phyloP scores from a whole-genome alignment of 2,888 invertebrate genomes.

The Tineola bisselliella region DNA sequence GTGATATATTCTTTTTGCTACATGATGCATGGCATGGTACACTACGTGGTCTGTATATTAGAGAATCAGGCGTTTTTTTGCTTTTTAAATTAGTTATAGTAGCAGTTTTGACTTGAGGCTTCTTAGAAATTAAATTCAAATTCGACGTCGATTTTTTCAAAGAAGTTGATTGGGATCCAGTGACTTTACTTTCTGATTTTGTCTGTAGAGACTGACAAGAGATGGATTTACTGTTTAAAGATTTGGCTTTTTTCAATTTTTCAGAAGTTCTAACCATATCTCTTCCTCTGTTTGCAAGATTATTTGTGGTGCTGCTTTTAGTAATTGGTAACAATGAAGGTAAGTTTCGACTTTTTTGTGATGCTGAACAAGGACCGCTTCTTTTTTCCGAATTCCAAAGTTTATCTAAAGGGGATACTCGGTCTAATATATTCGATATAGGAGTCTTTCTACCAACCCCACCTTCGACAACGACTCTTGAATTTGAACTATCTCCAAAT shows the following conservation, averaged over 20 bases:
- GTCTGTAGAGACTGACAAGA: conserved; percentile 29
- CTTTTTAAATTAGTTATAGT: conserved; percentile 49
- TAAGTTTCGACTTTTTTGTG: conserved; percentile 33
- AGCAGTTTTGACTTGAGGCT: conserved; percentile 43
- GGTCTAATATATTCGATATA: conserved; percentile 58
- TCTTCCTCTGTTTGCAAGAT: conserved; percentile 44
- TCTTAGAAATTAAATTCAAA: conserved; percentile 32
- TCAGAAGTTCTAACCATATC: conserved; percentile 60
- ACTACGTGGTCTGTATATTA: conserved; percentile 38
- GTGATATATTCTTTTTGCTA: conserved; percentile 42
- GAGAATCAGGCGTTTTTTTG: conserved; percentile 41
- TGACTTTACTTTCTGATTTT: background rate
- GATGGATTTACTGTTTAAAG: conserved; percentile 39
- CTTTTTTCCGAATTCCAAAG: conserved; percentile 60
- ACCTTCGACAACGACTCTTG: conserved; percentile 51
- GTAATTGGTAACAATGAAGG: conserved; percentile 14
- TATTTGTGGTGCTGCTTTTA: conserved; percentile 17
- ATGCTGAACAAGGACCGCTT: conserved; percentile 48
- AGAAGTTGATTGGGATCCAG: conserved; percentile 17
- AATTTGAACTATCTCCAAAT: conserved; percentile 28
- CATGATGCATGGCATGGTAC: conserved; percentile 45
- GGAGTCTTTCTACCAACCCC: conserved; percentile 60
- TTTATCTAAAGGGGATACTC: conserved; percentile 66
- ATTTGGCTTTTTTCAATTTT: conserved; percentile 49
- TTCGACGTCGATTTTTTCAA: conserved; percentile 41